These are phyloP conservation scores for Lasioglossum figueresi DNA, from an alignment of 2,888 invertebrate genomes.

Conservation along the genomic window DNA sequence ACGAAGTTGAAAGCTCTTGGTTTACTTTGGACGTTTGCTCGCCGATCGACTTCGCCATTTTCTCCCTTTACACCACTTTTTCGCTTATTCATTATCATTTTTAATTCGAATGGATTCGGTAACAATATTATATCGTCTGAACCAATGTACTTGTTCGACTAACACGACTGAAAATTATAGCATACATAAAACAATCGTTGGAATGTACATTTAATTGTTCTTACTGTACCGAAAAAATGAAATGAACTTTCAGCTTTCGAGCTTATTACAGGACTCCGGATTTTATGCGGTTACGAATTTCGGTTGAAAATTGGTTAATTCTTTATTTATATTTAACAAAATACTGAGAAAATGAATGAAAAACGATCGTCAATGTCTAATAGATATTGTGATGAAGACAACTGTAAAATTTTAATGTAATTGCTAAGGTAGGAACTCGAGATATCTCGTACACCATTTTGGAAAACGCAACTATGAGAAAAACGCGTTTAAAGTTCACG, in stretches of 20 bases:
- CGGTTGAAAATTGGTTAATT: too few species aligned
- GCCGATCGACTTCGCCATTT: constrained; percentile 6
- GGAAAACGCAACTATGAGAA: too few species aligned
- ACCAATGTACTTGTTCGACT: background rate
- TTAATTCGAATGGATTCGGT: background rate
- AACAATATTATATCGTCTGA: background rate
- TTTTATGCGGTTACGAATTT: too few species aligned
- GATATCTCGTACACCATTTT: too few species aligned
- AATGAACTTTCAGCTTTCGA: background rate
- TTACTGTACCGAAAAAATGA: background rate
- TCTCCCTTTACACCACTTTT: background rate
- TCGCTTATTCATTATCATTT: background rate
- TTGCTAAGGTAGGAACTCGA: too few species aligned
- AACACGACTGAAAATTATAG: background rate
- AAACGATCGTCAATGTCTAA: too few species aligned
- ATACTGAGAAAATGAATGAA: too few species aligned
- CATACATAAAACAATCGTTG: background rate
- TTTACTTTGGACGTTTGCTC: constrained; percentile 26
- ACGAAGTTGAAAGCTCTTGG: constrained; percentile 21
- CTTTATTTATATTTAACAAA: too few species aligned
- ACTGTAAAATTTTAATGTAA: too few species aligned
- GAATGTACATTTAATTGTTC: background rate
- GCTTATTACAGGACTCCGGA: background rate
- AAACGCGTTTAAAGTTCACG: too few species aligned
- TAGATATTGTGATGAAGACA: too few species aligned